These are phyloP conservation scores for Equus quagga DNA, from an alignment of 2,113 vertebrate genomes.

Conservation along the genomic window DNA sequence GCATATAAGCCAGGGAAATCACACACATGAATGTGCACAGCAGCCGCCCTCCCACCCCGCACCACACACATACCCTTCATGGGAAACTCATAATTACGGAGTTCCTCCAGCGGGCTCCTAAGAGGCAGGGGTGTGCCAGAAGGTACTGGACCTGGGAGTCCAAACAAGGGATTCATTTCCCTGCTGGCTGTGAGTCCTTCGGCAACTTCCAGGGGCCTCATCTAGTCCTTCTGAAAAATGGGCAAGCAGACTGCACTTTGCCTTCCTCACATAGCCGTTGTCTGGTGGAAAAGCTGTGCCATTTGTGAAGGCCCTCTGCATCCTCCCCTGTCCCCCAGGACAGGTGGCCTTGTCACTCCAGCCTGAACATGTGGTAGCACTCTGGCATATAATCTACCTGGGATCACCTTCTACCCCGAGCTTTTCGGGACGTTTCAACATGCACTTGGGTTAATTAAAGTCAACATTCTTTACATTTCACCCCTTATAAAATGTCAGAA, in stretches of 20 bases:
- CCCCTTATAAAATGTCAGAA: conserved; percentile 53
- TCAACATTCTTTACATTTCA: conserved; percentile 78
- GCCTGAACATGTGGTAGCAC: conserved; percentile 84
- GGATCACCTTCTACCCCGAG: conserved; percentile 72
- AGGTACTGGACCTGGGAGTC: accelerated
- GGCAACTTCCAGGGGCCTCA: neutral
- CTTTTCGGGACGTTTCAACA: conserved; percentile 60
- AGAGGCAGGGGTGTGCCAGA: neutral
- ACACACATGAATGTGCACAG: neutral
- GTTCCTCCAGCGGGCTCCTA: neutral
- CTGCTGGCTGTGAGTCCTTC: neutral
- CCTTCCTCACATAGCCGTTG: accelerated
- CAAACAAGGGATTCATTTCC: neutral
- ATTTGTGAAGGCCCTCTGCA: neutral
- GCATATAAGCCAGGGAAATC: neutral
- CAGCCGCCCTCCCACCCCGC: accelerated
- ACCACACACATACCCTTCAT: neutral
- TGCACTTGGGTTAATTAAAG: conserved; percentile 77
- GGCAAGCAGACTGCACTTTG: no score
- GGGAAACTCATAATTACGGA: neutral
- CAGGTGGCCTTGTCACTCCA: conserved; percentile 73
- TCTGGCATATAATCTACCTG: conserved; percentile 87
- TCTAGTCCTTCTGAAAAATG: neutral
- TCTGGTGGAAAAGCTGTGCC: neutral
- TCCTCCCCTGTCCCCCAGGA: neutral